Base-by-base conservation (phyloP, 1,140 invertebrate genomes). In the Rhyacophila brunnea region DNA sequence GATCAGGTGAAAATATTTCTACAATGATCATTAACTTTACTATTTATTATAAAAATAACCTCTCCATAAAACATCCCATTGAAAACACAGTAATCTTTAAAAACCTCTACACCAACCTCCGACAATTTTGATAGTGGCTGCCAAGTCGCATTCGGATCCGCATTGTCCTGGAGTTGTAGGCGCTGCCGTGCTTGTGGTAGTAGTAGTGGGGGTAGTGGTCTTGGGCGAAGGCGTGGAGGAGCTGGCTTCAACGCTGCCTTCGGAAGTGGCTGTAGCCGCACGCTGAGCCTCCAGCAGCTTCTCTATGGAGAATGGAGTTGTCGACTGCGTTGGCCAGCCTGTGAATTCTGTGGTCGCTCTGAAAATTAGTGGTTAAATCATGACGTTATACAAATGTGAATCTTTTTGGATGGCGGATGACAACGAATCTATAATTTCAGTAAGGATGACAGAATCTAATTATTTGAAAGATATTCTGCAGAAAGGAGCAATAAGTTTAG, bases 301-400 rank as follows among this genome's bases (percentile, higher is more conserved):
- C 68, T 91, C 89, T 38, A 91, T 88, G 0, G 89, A 91, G 45
- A 92, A 87, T 5, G 90, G 90, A 0, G 89, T 92, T 0, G 91
- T 92, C 1, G 89, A 88, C 3, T 87, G 84, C 5, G 90, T 89
- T 9, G 91, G 90, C 91, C 91, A 94, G 13, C 91, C 91, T 7
- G 90, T 92, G 67, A 94, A 94, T 71, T 91, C 89, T 1, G 91
- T 93, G 11, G 89, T 91, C 43, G 87, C 86, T 73, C 92, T 91
- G 67, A 38, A 69, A 68, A 51, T 35, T 17, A 7, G n/a, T n/a
- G n/a, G n/a, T n/a, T n/a, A n/a, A n/a, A n/a, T n/a, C n/a, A n/a
- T n/a, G n/a, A n/a, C n/a, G n/a, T n/a, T n/a, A n/a, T n/a, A n/a
- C n/a, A n/a, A n/a, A n/a, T n/a, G n/a, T n/a, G n/a, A n/a, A n/a